Percentiles rank a stretch among this genome's conserved stretches.
Conservation (phyloP, 2,113 vertebrate species). For the Taurulus bubalis region DNA sequence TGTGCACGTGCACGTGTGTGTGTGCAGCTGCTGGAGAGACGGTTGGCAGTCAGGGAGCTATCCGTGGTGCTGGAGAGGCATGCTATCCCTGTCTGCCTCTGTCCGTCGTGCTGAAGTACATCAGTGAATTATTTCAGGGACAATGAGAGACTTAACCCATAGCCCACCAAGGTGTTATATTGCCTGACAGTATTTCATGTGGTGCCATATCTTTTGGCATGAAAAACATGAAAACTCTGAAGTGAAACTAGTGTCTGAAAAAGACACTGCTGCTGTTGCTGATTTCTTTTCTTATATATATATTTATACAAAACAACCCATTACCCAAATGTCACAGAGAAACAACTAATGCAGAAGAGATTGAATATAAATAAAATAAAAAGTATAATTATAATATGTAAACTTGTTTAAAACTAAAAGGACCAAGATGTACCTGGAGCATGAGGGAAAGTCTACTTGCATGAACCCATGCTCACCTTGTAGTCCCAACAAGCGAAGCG, state of each 20-base stretch:
- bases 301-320: background rate
- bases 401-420: background rate
- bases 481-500: background rate
- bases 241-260: background rate
- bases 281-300: background rate
- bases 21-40: too few relatives aligned
- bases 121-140: background rate
- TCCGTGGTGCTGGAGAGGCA: background rate
- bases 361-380: too few relatives aligned
- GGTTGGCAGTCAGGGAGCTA: background rate
- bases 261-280: background rate
- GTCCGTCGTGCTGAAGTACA: slow-evolving; percentile 15
- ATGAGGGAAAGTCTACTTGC: background rate
- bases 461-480: too few relatives aligned
- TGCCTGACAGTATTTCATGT: too few relatives aligned
- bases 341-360: background rate
- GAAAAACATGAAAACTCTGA: background rate
- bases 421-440: too few relatives aligned
- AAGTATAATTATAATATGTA: too few relatives aligned
- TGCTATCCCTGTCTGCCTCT: slow-evolving; percentile 14
- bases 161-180: background rate
- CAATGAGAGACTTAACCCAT: too few relatives aligned
- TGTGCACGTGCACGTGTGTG: too few relatives aligned
- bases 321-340: background rate
- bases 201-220: background rate